Evolutionary conservation across 1,140 invertebrate genomes (phyloP).

Genomic region (Drosophila murphyi): DNA sequence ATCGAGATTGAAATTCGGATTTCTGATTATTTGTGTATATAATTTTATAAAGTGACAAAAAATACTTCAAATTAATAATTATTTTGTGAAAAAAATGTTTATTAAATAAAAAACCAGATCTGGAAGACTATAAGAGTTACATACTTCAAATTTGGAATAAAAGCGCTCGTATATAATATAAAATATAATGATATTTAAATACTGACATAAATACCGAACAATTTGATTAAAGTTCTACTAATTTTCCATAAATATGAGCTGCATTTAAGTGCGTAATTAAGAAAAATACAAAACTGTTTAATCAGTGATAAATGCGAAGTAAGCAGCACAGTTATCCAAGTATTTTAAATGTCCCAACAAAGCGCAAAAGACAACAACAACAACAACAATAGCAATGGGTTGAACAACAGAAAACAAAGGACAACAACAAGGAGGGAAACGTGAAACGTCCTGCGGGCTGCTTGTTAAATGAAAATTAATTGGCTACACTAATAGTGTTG

Average conservation of each 20-base stretch:
- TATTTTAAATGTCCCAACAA: constrained; percentile 51
- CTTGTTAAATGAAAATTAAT: constrained; percentile 78
- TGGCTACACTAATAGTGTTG: constrained; percentile 69
- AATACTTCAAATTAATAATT: no score
- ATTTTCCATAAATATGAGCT: constrained; percentile 16
- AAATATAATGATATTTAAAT: no score
- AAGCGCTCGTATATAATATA: no score
- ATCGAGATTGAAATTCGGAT: background rate
- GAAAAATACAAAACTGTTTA: constrained; percentile 39
- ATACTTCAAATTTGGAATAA: no score
- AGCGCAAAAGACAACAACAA: constrained; percentile 30
- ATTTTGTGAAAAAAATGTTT: no score
- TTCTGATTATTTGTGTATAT: no score
- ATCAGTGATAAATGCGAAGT: constrained; percentile 45
- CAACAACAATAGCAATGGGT: constrained; percentile 11
- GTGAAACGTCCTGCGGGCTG: constrained; percentile 63
- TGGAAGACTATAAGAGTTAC: no score
- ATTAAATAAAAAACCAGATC: no score
- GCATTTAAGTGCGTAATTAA: constrained; percentile 36
- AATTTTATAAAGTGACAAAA: no score
- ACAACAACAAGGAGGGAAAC: constrained; percentile 20
- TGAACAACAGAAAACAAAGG: constrained; percentile 14
- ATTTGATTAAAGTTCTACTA: background rate
- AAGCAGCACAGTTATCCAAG: constrained; percentile 16
- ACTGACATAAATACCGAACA: background rate